phyloP scores from a whole-genome alignment of 2,888 invertebrate genomes.

The Xestoiulus laeticollis region DNA sequence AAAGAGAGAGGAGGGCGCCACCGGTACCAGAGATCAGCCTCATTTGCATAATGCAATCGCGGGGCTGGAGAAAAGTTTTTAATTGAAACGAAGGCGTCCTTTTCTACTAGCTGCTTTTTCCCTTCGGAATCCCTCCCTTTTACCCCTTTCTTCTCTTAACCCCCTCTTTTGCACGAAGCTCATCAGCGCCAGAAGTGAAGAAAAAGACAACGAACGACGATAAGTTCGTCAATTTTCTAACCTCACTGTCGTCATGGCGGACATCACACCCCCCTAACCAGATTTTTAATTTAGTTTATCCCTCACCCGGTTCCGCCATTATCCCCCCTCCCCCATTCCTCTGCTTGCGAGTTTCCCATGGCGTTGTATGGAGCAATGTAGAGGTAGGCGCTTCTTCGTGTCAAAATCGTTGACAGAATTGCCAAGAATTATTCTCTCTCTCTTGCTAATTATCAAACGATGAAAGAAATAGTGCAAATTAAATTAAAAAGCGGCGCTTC shows the following conservation, averaged over 20 bases:
- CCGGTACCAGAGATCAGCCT: neutral
- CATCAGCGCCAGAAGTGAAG: neutral
- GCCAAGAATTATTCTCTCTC: neutral
- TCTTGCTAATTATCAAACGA: neutral
- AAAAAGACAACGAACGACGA: neutral
- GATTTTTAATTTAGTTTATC: neutral
- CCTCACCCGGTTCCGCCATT: neutral
- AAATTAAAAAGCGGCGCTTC: neutral
- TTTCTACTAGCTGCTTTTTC: neutral
- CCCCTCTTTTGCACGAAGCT: conserved; percentile 45
- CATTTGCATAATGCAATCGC: neutral
- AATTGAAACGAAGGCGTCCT: neutral
- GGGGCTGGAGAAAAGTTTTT: conserved; percentile 4
- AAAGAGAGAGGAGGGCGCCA: neutral
- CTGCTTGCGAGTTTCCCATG: too few relatives aligned
- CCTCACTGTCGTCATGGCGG: neutral
- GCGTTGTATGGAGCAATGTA: too few relatives aligned
- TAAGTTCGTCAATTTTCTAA: conserved; percentile 17
- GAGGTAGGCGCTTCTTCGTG: neutral
- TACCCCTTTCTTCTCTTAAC: neutral
- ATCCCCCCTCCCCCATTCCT: neutral
- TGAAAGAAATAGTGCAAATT: neutral
- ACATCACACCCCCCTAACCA: neutral
- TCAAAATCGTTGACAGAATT: neutral
- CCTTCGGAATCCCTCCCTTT: conserved; percentile 39